A percentile compares a stretch with the other conserved stretches of the same genome.
Conservation (phyloP, 35 echinoderm and acorn worm genomes). For the Amphiura filiformis region DNA sequence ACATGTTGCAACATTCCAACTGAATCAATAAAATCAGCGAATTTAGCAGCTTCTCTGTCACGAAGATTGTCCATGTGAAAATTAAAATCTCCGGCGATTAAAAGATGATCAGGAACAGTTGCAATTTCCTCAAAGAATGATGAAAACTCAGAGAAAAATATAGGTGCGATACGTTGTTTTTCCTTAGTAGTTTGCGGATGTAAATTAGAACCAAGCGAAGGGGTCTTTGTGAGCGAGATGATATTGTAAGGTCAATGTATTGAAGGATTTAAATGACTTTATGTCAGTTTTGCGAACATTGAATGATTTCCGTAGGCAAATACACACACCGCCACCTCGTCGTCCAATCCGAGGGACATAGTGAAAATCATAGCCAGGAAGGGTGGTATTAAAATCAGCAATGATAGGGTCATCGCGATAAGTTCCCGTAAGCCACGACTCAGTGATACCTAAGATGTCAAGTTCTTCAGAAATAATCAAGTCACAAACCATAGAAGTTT, state of each 20-base stretch:
- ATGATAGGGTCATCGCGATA: conserved; percentile 36
- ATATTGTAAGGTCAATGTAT: conserved; percentile 18
- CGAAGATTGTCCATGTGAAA: conserved; percentile 33
- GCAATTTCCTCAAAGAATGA: conserved; percentile 14
- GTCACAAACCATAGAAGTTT: conserved; percentile 23
- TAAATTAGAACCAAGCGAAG: neutral
- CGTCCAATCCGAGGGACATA: neutral
- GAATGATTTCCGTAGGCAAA: neutral
- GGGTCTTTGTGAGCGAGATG: neutral
- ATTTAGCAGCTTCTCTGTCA: conserved; percentile 20
- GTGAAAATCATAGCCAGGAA: conserved; percentile 23
- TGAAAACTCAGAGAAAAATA: conserved; percentile 38
- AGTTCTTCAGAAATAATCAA: conserved; percentile 23
- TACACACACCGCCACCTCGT: neutral
- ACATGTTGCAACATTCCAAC: conserved; percentile 49
- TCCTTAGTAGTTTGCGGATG: conserved; percentile 17
- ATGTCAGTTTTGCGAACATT: neutral
- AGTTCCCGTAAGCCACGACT: conserved; percentile 45
- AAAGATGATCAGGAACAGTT: neutral
- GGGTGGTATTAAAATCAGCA: conserved; percentile 12
- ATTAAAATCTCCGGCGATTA: conserved; percentile 34
- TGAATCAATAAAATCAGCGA: conserved; percentile 9
- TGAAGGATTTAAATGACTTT: conserved; percentile 13
- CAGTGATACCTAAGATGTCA: conserved; percentile 52
- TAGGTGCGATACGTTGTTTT: neutral